Conservation (phyloP, 2,797 vertebrate species). For the Hippoglossus hippoglossus region DNA sequence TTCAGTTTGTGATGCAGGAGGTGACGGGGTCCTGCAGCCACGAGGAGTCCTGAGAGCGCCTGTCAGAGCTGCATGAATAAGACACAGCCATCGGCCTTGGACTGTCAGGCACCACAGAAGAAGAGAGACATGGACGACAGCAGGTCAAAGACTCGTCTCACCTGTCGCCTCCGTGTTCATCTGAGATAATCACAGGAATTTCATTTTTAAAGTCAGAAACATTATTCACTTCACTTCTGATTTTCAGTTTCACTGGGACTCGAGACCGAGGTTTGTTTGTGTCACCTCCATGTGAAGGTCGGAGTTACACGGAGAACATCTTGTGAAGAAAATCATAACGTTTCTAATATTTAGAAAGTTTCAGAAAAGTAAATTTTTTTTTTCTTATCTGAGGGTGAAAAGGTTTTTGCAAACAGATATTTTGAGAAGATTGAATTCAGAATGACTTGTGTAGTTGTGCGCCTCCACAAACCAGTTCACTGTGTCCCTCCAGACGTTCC, state of each 20-base stretch:
- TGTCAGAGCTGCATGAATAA: constrained; percentile 74
- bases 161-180: background rate
- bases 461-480: too few relatives aligned
- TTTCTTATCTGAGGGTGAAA: too few relatives aligned
- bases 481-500: too few relatives aligned
- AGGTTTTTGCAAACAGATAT: too few relatives aligned
- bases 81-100: constrained; percentile 47
- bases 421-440: too few relatives aligned
- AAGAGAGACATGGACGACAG: constrained; percentile 20
- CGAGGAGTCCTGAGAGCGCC: constrained; percentile 46
- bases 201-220: background rate
- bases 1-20: too few relatives aligned
- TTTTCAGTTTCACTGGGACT: background rate
- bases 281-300: background rate
- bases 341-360: too few relatives aligned
- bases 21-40: too few relatives aligned
- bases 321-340: background rate
- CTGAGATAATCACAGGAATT: background rate
- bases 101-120: constrained; percentile 38
- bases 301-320: background rate
- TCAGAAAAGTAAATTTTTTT: too few relatives aligned
- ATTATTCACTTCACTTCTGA: constrained; percentile 5
- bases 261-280: background rate
- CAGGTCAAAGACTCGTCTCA: constrained; percentile 21
- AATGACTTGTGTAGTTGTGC: too few relatives aligned